Base-by-base conservation (phyloP, 2,113 vertebrate genomes). In the Mola mola region DNA sequence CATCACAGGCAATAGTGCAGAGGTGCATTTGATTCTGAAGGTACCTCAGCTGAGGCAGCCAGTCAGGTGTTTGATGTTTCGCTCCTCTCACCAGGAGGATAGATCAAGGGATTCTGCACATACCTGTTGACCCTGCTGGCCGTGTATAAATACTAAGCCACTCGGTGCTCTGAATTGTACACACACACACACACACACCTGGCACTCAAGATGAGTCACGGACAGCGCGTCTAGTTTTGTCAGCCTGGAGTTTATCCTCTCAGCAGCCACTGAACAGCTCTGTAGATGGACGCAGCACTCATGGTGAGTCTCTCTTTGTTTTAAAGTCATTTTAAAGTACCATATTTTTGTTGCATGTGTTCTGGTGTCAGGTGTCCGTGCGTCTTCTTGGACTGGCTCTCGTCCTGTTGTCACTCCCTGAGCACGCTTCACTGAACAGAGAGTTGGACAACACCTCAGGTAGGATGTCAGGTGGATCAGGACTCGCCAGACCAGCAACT, bases 71-170 rank as follows among this genome's bases (percentile, higher is more conserved):
- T 93, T 93, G 91, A 92, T 90, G 91, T 91, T 75, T 75, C 44
- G 1, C 51, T 67, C 42, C 87, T 92, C 90, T 91, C 90, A 91
- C 83, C 89, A 88, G 75, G 60, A 50, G 58, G 60, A 76, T 73
- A 70, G 89, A 92, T 91, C 90, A 91, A 84, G 53, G 77, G 89
- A 93, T 93, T 92, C 91, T 92, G 89, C 89, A 89, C 91, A 93
- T 93, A 91, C 91, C 86, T 86, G 51, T 49, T 64, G 62, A 49
- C 74, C 26, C 48, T 19, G 38, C 59, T 66, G 82, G 72, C 72
- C 37, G 72, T 62, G 50, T 90, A 91, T 90, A 92, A 91, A 92
- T 81, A 75, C 72, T 70, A n/a, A n/a, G n/a, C n/a, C 24, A 28
- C 67, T 57, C 24, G 7, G n/a, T n/a, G n/a, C n/a, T n/a, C n/a